Conservation (phyloP, 2,888 invertebrate genomes). For the Netelia inedita region DNA sequence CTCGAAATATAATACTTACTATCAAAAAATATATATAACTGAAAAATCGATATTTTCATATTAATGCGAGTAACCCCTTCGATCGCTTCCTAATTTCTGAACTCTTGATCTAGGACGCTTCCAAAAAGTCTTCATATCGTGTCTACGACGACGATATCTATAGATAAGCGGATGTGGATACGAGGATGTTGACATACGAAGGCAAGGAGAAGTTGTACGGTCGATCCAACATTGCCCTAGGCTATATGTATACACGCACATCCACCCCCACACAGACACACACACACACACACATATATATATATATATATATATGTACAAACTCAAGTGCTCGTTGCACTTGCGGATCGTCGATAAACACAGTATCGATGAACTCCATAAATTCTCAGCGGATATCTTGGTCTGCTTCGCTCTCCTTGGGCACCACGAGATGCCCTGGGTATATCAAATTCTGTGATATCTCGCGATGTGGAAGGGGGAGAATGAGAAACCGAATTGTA, state of each 20-base stretch:
- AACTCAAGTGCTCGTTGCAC: constrained; percentile 37
- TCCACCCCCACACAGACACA: neutral
- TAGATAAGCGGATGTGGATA: neutral
- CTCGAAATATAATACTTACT: too few relatives aligned
- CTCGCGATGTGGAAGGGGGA: neutral
- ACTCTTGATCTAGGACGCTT: neutral
- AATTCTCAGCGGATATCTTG: constrained; percentile 55
- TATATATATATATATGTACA: constrained; percentile 1
- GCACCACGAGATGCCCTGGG: neutral
- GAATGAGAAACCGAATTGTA: neutral
- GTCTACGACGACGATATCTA: constrained; percentile 10
- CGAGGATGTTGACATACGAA: constrained; percentile 13
- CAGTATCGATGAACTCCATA: constrained; percentile 53
- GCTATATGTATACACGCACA: neutral
- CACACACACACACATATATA: constrained; percentile 11
- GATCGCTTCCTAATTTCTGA: neutral
- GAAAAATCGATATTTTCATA: constrained; percentile 4
- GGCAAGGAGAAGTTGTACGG: constrained; percentile 43
- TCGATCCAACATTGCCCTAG: constrained; percentile 41
- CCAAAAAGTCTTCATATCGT: constrained; percentile 7
- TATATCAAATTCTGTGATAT: constrained; percentile 9
- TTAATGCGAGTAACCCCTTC: neutral
- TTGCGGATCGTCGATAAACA: constrained; percentile 57
- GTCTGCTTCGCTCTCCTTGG: neutral
- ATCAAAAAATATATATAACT: neutral